Evolutionary conservation across 2,888 invertebrate genomes (phyloP), one percentile per base, ranked within the genome.

Genomic region (Drosophila infuscata): DNA sequence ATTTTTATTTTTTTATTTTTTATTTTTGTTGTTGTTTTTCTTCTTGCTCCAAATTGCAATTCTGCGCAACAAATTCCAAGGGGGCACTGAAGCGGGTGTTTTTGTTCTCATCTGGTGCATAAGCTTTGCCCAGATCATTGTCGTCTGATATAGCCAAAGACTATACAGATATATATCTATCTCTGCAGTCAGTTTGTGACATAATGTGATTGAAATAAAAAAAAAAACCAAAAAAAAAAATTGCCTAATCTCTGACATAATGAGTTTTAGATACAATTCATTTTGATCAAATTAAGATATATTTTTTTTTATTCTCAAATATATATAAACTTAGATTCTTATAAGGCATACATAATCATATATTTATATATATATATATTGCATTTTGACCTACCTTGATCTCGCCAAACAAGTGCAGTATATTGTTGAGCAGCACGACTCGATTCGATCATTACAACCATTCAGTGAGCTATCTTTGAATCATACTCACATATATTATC

Each of bases 401-500:
- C 49, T n/a, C 17, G 1, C 32, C 30, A 35, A 74, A 61, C 48
- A 62, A 58, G 49, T 67, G 61, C 71, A 71, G 49, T 61, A 46
- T 43, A 68, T 63, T 74, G 74, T 69, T 74, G 35, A 54, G 29
- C 62, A 54, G 29, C 62, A 60, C 60, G 52, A 66, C 73, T 74
- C 71, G 71, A 70, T 71, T 74, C 76, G 74, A 52, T 88, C 86
- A 80, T 12, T 30, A 20, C 41, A 56, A 38, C 20, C 82, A 85
- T 80, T 86, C 86, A 81, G 73, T 71, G 74, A 51, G 67, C 65
- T 79, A 75, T 69, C 86, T 74, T 48, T 63, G 54, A 66, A 83
- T 88, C 83, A 56, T 65, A 71, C 49, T 77, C 70, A 52, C 80
- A 70, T 64, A 79, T 63, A 66, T 66, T 81, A 76, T 69, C 67